phyloP scores from a whole-genome alignment of 92 coral and sea anemone genomes.

The Actinernus sp. region DNA sequence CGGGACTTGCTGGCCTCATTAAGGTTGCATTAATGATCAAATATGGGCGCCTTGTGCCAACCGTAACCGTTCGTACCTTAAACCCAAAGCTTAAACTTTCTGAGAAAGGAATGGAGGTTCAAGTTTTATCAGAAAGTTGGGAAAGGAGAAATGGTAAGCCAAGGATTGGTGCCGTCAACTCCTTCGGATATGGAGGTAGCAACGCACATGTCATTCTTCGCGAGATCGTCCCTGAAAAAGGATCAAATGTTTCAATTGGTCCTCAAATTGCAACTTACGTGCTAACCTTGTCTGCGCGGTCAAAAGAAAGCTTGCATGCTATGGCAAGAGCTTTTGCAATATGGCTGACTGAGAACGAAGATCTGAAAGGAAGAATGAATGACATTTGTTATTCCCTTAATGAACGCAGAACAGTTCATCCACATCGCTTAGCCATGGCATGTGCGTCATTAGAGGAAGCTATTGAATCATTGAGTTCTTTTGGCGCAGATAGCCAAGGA shows the following conservation, averaged over 20 bases:
- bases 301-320: constrained; percentile 37
- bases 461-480: constrained; percentile 12
- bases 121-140: constrained; percentile 34
- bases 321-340: constrained; percentile 28
- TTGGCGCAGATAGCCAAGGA: constrained; percentile 22
- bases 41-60: constrained; percentile 65
- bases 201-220: constrained; percentile 61
- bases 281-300: constrained; percentile 56
- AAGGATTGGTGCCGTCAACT: constrained; percentile 59
- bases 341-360: constrained; percentile 31
- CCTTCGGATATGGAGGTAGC: constrained; percentile 72
- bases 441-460: constrained; percentile 45
- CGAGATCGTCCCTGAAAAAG: constrained; percentile 1
- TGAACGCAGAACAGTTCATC: constrained; percentile 46
- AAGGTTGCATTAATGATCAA: constrained; percentile 87
- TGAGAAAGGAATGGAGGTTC: constrained; percentile 16
- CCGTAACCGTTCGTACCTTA: constrained; percentile 44
- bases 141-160: constrained; percentile 33
- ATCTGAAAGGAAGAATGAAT: constrained; percentile 1
- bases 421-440: constrained; percentile 49
- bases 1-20: constrained; percentile 85
- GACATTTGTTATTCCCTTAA: constrained; percentile 68
- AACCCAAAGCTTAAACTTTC: constrained; percentile 71
- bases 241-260: neutral
- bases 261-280: constrained; percentile 6